Percentiles rank a stretch among this genome's conserved stretches.
Conservation (phyloP, 2,888 invertebrate genomes). For the Noctua fimbriata region DNA sequence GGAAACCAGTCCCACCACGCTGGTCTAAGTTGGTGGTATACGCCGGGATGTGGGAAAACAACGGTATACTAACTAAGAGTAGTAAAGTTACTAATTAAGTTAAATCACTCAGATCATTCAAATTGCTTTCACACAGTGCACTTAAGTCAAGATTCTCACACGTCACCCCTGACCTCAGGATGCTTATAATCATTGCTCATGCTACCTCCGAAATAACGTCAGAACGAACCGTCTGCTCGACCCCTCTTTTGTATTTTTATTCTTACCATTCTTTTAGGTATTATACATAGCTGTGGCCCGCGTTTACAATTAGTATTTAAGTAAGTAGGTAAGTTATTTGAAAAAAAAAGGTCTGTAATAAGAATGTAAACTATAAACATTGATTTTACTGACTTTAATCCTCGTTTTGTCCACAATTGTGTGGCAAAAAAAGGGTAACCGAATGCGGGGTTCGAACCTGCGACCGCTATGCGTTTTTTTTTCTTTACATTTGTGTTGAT, state of each 20-base stretch:
- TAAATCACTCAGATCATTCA: background rate
- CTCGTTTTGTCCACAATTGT: background rate
- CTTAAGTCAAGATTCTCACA: background rate
- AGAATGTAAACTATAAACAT: background rate
- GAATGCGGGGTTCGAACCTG: background rate
- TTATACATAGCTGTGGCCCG: no score
- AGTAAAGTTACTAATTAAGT: background rate
- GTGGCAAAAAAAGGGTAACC: no score
- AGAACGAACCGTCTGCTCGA: background rate
- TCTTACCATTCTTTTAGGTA: background rate
- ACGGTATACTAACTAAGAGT: background rate
- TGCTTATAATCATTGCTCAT: background rate
- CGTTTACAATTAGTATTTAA: background rate
- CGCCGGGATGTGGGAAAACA: no score
- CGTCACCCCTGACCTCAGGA: background rate
- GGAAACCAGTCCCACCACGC: slow-evolving; percentile 12
- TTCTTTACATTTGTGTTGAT: background rate
- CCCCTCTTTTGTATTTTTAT: background rate
- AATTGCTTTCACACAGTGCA: background rate
- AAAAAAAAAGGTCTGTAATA: background rate
- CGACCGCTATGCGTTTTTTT: background rate
- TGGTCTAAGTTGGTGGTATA: slow-evolving; percentile 10
- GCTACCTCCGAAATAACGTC: background rate
- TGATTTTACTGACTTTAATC: background rate
- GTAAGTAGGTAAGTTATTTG: background rate